phyloP scores from a whole-genome alignment of 2,888 invertebrate species.

The Elaeidobius kamerunicus region DNA sequence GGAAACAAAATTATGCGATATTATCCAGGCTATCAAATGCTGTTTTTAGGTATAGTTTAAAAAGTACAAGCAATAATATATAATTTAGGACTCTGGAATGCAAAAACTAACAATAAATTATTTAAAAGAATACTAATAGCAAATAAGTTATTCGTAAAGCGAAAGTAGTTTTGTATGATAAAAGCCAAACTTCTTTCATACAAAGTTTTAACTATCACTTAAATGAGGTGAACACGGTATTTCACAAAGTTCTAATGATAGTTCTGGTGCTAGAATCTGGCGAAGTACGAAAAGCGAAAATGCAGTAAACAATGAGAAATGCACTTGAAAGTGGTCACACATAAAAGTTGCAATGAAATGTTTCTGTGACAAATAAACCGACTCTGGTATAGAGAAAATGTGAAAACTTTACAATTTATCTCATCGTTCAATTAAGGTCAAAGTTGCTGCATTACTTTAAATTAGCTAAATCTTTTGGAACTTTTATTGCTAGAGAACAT shows the following conservation, averaged over 20 bases:
- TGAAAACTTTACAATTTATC: slow-evolving; percentile 8
- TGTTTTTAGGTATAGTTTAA: no score
- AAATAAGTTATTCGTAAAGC: background rate
- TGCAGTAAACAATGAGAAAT: slow-evolving; percentile 22
- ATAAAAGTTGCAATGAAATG: slow-evolving; percentile 12
- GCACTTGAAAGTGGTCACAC: slow-evolving; percentile 23
- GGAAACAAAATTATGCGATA: no score
- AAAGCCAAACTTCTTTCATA: background rate
- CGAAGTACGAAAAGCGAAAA: slow-evolving; percentile 12
- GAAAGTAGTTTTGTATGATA: no score
- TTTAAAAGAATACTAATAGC: no score
- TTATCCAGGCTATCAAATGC: no score
- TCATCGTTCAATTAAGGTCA: no score
- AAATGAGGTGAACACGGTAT: slow-evolving; percentile 8
- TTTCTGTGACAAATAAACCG: slow-evolving; percentile 10
- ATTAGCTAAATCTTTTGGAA: no score
- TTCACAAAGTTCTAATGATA: slow-evolving; percentile 21
- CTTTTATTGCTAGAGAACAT: no score
- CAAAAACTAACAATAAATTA: no score
- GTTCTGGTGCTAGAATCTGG: slow-evolving; percentile 17
- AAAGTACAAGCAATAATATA: no score
- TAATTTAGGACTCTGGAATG: no score
- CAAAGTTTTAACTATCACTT: slow-evolving; percentile 23
- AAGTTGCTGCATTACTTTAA: no score
- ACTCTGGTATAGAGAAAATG: slow-evolving; percentile 10